Evolutionary conservation across 2,888 invertebrate species (phyloP).

Genomic region (Boloria selene): DNA sequence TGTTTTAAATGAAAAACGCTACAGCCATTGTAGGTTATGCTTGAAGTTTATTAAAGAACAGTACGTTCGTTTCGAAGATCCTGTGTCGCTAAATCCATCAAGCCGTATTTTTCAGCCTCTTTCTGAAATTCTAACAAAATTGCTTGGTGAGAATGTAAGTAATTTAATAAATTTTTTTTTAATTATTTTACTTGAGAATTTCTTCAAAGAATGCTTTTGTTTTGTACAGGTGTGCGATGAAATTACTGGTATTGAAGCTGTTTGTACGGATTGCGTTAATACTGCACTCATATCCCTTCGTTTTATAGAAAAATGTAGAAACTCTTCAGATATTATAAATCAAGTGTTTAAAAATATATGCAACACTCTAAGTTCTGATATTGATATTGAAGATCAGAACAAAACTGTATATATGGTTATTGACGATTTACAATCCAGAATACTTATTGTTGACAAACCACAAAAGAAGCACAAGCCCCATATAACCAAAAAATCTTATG

Average conservation of each 20-base stretch:
- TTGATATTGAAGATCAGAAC: conserved; percentile 46
- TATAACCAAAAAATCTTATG: conserved; percentile 36
- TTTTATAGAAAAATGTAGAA: conserved; percentile 56
- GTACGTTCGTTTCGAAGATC: conserved; percentile 62
- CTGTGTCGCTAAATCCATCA: conserved; percentile 49
- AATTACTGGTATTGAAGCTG: conserved; percentile 63
- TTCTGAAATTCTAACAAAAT: conserved; percentile 50
- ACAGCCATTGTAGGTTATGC: conserved; percentile 74
- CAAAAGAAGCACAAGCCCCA: conserved; percentile 32
- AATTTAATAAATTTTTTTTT: neutral
- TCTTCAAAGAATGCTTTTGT: neutral
- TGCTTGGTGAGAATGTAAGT: conserved; percentile 58
- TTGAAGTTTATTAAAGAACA: conserved; percentile 53
- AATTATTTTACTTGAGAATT: neutral
- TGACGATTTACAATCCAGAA: conserved; percentile 51
- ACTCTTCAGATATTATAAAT: conserved; percentile 52
- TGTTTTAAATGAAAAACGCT: conserved; percentile 59
- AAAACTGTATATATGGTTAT: conserved; percentile 58
- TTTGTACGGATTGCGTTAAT: conserved; percentile 61
- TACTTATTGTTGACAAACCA: conserved; percentile 51
- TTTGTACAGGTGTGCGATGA: conserved; percentile 61
- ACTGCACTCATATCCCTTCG: conserved; percentile 51
- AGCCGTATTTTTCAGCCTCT: conserved; percentile 47
- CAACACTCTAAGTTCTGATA: conserved; percentile 48
- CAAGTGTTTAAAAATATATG: conserved; percentile 56